Evolutionary conservation across 1,140 invertebrate species (phyloP), one percentile per base, ranked within the genome.

Genomic region (Pteromalus puparum): DNA sequence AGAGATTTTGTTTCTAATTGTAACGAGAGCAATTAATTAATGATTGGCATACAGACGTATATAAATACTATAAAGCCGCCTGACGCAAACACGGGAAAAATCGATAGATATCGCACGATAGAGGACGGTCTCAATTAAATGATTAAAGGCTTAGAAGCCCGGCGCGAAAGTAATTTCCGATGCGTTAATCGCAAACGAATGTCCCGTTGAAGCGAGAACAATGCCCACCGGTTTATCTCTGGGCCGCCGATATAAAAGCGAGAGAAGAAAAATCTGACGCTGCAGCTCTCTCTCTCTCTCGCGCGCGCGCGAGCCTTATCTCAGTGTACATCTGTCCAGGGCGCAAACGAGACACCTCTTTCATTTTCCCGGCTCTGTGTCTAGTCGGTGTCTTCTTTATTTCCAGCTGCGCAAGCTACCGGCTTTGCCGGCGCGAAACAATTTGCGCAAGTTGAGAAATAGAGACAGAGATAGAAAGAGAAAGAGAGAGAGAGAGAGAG

Each of bases 401-500:
- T 61, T 61, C 21, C 53, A 61, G 21, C 68, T 30, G 68, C 68
- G 26, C 68, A 12, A 72, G 68, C 26, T 28, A 7, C 18, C 21
- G 28, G 26, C 68, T 21, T 30, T 72, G 68, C 26, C 68, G 68
- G 26, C 68, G 68, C 68, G 28, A 72, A 72, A 72, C 68, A 72
- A 72, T 72, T 72, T 72, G 68, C 68, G 68, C 10, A 72, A 34
- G 68, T 28, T 28, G 26, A 6, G 53, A 61, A 2, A 53, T 12
- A 53, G 21, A n/a, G 18, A 18, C 4, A 18, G 12, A 15, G 12
- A 53, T 15, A 53, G 48, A 48, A 18, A 13, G 18, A 4, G 15
- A 21, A 18, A 13, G 48, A 53, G 18, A 34, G 48, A 53, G 48
- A 53, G 48, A 53, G 12, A 18, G 48, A 5, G 46, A 5, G 46